phyloP scores from a whole-genome alignment of 2,888 invertebrate species.

The Drosophila suboccidentalis region DNA sequence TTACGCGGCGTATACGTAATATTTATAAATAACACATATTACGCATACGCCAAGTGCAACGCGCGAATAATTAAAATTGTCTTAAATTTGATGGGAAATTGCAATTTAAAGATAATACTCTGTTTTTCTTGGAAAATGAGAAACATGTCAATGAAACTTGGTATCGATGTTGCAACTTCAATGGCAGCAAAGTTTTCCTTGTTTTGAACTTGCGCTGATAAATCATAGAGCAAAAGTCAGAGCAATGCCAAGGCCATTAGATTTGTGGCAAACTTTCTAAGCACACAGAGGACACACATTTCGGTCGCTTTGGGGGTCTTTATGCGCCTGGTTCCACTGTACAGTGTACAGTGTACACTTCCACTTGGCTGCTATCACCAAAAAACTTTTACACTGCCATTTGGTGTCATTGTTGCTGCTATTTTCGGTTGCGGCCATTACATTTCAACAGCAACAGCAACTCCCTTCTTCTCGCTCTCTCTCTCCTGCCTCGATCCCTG shows the following conservation, averaged over 20 bases:
- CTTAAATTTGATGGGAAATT: neutral
- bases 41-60: constrained; percentile 19
- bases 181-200: constrained; percentile 21
- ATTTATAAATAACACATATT: constrained; percentile 6
- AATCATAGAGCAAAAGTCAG: constrained; percentile 38
- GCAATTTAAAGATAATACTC: neutral
- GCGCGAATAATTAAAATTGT: neutral
- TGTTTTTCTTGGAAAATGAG: neutral
- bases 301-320: constrained; percentile 12
- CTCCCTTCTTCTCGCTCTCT: constrained; percentile 6
- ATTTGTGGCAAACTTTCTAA: constrained; percentile 38
- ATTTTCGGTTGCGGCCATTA: constrained; percentile 58
- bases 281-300: constrained; percentile 27
- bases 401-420: constrained; percentile 72
- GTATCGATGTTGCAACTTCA: constrained; percentile 12
- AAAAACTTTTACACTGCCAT: constrained; percentile 75
- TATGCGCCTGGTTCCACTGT: constrained; percentile 50
- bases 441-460: constrained; percentile 54
- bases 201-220: constrained; percentile 27
- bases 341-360: constrained; percentile 1
- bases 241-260: constrained; percentile 49
- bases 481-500: neutral
- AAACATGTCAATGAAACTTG: constrained; percentile 8
- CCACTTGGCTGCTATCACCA: constrained; percentile 59
- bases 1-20: constrained; percentile 33